These are phyloP conservation scores for Champsocephalus esox DNA, from an alignment of 2,797 vertebrate genomes.

Conservation along the genomic window DNA sequence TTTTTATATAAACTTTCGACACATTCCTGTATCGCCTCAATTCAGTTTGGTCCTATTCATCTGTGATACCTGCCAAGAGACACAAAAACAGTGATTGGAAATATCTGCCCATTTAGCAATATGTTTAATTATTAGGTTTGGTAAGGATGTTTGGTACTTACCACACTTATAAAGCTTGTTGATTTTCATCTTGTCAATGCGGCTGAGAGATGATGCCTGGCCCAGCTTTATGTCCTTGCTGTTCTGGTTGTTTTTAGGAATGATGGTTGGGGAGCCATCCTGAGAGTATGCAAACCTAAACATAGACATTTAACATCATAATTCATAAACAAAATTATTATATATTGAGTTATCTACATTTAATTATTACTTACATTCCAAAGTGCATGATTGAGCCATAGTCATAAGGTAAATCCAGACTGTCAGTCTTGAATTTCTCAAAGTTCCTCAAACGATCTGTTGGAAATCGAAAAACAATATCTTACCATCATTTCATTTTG, in stretches of 20 bases:
- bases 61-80: constrained; percentile 56
- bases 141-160: constrained; percentile 55
- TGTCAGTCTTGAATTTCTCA: constrained; percentile 88
- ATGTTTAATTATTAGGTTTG: not conserved
- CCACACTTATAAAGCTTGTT: constrained; percentile 86
- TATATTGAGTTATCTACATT: not conserved
- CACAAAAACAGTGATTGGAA: constrained; percentile 27
- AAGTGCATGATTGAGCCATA: constrained; percentile 93
- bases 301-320: not conserved
- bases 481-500: not conserved
- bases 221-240: constrained; percentile 74
- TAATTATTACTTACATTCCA: constrained; percentile 83
- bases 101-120: not conserved
- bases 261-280: constrained; percentile 81
- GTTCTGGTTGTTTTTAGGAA: constrained; percentile 73
- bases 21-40: constrained; percentile 25
- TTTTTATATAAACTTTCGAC: constrained; percentile 21
- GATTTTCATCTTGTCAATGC: constrained; percentile 84
- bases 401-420: constrained; percentile 88
- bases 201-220: constrained; percentile 77
- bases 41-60: constrained; percentile 54
- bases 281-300: constrained; percentile 85
- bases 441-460: constrained; percentile 88
- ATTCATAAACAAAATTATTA: not conserved
- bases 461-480: constrained; percentile 1